Evolutionary conservation across 2,888 invertebrate species (phyloP), one percentile per base, ranked within the genome.

Genomic region (Pachydiplax longipennis): DNA sequence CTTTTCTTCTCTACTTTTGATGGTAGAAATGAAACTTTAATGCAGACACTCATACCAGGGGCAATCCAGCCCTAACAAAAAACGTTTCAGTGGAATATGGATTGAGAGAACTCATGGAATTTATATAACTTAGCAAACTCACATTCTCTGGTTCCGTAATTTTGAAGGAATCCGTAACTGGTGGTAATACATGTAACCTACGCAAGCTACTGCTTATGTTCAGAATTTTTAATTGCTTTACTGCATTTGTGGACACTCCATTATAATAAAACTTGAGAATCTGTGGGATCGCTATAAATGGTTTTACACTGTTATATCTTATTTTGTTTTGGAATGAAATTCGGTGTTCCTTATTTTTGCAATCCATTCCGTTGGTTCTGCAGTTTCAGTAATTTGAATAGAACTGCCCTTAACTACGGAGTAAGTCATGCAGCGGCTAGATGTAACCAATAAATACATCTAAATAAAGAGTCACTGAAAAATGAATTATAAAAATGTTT

Each of bases 21-120:
- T 83, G 35, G 53, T 58, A 58, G 53, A 58, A 83, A 83, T 83
- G 25, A 58, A 12, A 83, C 13, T 15, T 83, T 83, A 18, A 83
- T 18, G 6, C 58, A 58, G 35, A 58, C 22, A 22, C 83, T 35
- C 35, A 35, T 53, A 2, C 83, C 83, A 18, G 83, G 83, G 12
- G 58, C 83, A 35, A 83, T 83, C 83, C 83, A 83, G 61, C 31
- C 83, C 83, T 83, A 83, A n/a, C 1, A 8, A 65, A 65, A 65
- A n/a, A 65, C 5, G n/a, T 8, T 3, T 10, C n/a, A 65, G n/a
- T 22, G 22, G 25, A 65, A 65, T n/a, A n/a, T 18, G 25, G 13
- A 65, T 65, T 18, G 25, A 65, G n/a, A 22, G 25, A 65, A 65
- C 12, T 18, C 65, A 25, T n/a, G 1, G n/a, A 8, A n/a, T n/a